Percentiles rank a stretch among this genome's conserved stretches.
Evolutionary conservation across 1,140 invertebrate species (phyloP).

Genomic region (Bombus difficillimus): DNA sequence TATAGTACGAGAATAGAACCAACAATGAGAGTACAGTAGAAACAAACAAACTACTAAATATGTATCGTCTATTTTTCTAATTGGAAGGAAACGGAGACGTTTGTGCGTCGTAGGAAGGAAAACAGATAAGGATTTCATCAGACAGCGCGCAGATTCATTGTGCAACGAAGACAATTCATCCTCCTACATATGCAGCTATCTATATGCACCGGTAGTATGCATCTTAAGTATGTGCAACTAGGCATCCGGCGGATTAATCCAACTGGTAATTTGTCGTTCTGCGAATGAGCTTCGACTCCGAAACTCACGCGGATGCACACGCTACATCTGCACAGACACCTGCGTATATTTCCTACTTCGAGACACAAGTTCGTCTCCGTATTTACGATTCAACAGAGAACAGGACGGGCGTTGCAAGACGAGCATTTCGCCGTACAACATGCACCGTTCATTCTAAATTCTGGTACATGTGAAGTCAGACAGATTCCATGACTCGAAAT

Average conservation of each 20-base stretch:
- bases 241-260: slow-evolving; percentile 52
- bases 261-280: slow-evolving; percentile 60
- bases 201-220: slow-evolving; percentile 37
- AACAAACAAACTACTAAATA: background rate
- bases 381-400: background rate
- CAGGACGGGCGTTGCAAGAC: too few relatives aligned
- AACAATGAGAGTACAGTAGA: background rate
- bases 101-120: background rate
- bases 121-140: slow-evolving; percentile 41
- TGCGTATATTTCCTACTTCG: slow-evolving; percentile 19
- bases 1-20: too few relatives aligned
- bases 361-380: slow-evolving; percentile 3
- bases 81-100: background rate
- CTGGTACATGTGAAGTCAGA: too few relatives aligned
- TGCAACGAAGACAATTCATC: slow-evolving; percentile 6
- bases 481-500: too few relatives aligned
- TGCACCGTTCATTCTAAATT: too few relatives aligned
- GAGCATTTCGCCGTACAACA: too few relatives aligned
- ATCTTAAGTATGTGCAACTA: slow-evolving; percentile 50
- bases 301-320: slow-evolving; percentile 50
- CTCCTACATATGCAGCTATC: slow-evolving; percentile 40
- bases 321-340: background rate
- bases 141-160: slow-evolving; percentile 4
- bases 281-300: slow-evolving; percentile 50
- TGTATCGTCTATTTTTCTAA: background rate